A percentile compares a stretch with the other conserved stretches of the same genome.
These are phyloP conservation scores for Bombus difficillimus DNA, from an alignment of 1,140 invertebrate genomes.

Conservation along the genomic window DNA sequence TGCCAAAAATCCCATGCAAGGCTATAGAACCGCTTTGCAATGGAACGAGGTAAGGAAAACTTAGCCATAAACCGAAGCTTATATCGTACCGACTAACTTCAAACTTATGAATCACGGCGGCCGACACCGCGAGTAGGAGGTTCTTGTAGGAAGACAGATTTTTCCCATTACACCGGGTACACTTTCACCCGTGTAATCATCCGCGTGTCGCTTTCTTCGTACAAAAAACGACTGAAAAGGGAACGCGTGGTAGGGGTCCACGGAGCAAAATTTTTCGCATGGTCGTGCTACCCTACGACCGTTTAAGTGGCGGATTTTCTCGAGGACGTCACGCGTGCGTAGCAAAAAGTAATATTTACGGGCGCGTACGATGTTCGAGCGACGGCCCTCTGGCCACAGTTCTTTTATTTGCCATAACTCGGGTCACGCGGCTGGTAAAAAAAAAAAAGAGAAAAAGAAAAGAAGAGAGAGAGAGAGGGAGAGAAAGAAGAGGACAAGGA, in stretches of 20 bases:
- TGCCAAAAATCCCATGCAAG: background rate
- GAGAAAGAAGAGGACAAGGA: background rate
- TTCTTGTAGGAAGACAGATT: background rate
- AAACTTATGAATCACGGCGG: background rate
- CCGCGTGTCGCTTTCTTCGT: constrained; percentile 8
- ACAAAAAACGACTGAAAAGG: constrained; percentile 17
- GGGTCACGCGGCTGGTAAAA: constrained; percentile 1
- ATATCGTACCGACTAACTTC: background rate
- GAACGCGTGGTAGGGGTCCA: constrained; percentile 23
- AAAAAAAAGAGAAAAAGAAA: background rate
- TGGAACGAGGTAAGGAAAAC: background rate
- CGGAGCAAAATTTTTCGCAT: constrained; percentile 25
- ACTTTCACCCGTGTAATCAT: constrained; percentile 13
- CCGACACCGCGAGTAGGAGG: too few species aligned
- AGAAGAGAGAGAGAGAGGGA: background rate
- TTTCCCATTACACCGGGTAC: constrained; percentile 19
- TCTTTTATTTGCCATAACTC: constrained; percentile 67
- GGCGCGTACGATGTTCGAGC: constrained; percentile 48
- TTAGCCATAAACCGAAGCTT: background rate
- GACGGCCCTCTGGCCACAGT: constrained; percentile 7
- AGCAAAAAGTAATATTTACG: constrained; percentile 56
- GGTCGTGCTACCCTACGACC: background rate
- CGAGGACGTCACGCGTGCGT: constrained; percentile 42
- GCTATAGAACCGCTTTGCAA: background rate
- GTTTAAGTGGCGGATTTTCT: constrained; percentile 54